Percentiles rank a stretch among this genome's conserved stretches.
Evolutionary conservation across 2,888 invertebrate species (phyloP).

Genomic region (Germaria angustata): DNA sequence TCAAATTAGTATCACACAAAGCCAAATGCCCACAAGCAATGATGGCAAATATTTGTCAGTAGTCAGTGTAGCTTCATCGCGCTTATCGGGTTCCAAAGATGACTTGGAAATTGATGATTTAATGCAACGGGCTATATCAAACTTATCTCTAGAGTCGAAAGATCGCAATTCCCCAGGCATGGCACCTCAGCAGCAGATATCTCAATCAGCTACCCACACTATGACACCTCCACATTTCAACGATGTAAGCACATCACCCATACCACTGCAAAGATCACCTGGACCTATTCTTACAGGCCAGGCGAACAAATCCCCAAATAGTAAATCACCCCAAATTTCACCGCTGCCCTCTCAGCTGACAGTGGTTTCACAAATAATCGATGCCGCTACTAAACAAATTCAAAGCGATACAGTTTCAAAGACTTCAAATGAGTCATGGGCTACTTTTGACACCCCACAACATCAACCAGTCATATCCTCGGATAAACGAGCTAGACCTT

Average conservation of each 20-base stretch:
- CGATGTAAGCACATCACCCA: constrained; percentile 80
- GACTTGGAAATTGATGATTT: constrained; percentile 80
- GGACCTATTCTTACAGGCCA: constrained; percentile 59
- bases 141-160: constrained; percentile 79
- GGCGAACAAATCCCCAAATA: constrained; percentile 69
- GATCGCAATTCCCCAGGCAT: constrained; percentile 78
- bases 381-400: constrained; percentile 76
- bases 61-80: constrained; percentile 58
- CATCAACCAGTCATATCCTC: constrained; percentile 62
- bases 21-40: constrained; percentile 46
- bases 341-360: constrained; percentile 80
- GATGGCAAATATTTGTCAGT: constrained; percentile 75
- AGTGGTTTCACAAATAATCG: constrained; percentile 80
- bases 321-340: constrained; percentile 74
- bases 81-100: constrained; percentile 74
- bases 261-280: constrained; percentile 77
- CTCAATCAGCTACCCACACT: constrained; percentile 31
- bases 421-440: constrained; percentile 81
- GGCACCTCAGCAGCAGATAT: constrained; percentile 62
- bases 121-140: constrained; percentile 80
- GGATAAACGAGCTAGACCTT: constrained; percentile 62
- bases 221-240: constrained; percentile 76
- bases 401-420: constrained; percentile 76
- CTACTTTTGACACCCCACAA: constrained; percentile 82
- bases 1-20: constrained; percentile 58